phyloP scores from a whole-genome alignment of 2,113 vertebrate species.

The Pyxicephalus adspersus region DNA sequence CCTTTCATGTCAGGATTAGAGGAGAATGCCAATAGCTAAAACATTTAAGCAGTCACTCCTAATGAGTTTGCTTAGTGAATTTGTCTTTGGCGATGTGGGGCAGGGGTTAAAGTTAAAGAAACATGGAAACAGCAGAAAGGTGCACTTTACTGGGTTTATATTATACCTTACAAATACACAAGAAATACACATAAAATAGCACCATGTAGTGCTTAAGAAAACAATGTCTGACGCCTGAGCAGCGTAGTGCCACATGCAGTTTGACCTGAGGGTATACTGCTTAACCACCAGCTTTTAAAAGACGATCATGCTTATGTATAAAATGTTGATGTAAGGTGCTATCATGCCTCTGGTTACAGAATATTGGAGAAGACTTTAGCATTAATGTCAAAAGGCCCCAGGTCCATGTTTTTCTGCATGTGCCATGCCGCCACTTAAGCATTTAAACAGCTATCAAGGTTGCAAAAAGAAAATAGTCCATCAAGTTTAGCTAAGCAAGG shows the following conservation, averaged over 20 bases:
- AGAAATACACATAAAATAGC: conserved; percentile 44
- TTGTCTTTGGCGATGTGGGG: not conserved
- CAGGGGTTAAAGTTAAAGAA: conserved; percentile 40
- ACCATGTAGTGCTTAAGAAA: conserved; percentile 42
- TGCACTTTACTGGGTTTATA: conserved; percentile 46
- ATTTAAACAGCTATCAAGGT: no score
- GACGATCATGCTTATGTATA: conserved; percentile 11
- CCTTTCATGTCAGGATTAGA: not conserved
- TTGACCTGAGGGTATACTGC: conserved; percentile 26
- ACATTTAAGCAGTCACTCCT: conserved; percentile 4
- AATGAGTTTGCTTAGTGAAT: conserved; percentile 23
- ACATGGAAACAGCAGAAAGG: conserved; percentile 31
- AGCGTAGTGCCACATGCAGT: conserved; percentile 26
- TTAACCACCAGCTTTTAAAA: conserved; percentile 43
- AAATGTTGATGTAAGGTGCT: conserved; percentile 43
- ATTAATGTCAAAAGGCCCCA: conserved; percentile 13
- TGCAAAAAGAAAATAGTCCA: no score
- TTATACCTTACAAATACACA: conserved; percentile 34
- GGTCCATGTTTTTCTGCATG: conserved; percentile 1
- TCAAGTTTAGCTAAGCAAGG: no score
- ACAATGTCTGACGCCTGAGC: conserved; percentile 30
- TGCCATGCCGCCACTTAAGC: not conserved
- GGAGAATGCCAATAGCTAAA: not conserved
- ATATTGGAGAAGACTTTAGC: conserved; percentile 9
- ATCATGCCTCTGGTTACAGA: conserved; percentile 9